Evolutionary conservation across 2,888 invertebrate species (phyloP).

Genomic region (Dexiosoma caninum): DNA sequence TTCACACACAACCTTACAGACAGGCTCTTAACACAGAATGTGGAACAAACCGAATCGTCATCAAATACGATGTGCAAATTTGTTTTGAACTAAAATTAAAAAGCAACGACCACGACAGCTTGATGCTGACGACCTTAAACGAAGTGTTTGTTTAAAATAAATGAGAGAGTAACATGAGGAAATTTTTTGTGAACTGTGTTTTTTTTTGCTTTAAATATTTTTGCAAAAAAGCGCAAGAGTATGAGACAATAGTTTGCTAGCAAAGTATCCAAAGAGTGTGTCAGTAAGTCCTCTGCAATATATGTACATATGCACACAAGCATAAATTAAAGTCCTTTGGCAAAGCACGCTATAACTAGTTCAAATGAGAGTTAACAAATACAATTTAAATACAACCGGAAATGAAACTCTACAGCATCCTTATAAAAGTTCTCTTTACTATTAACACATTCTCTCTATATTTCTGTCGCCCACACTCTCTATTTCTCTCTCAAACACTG

Average conservation of each 20-base stretch:
- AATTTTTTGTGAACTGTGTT: slow-evolving; percentile 18
- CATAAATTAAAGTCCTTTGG: not conserved
- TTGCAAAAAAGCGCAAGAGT: slow-evolving; percentile 56
- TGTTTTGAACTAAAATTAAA: slow-evolving; percentile 32
- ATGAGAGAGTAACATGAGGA: slow-evolving; percentile 34
- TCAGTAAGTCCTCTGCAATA: slow-evolving; percentile 51
- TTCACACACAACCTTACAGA: slow-evolving; percentile 2
- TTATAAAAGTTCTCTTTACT: not conserved
- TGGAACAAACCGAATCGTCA: slow-evolving; percentile 56
- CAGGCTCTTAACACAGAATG: slow-evolving; percentile 21
- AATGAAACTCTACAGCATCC: slow-evolving; percentile 58
- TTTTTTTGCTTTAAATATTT: not conserved
- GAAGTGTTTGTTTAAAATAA: slow-evolving; percentile 40
- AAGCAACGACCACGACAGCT: slow-evolving; percentile 1
- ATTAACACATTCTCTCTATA: not conserved
- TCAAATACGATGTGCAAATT: slow-evolving; percentile 57
- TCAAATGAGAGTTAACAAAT: slow-evolving; percentile 28
- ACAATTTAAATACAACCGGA: slow-evolving; percentile 5
- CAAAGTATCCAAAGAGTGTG: slow-evolving; percentile 52
- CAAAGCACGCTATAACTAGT: slow-evolving; percentile 28
- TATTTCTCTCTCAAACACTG: not conserved
- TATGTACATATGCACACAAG: slow-evolving; percentile 6
- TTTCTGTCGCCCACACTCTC: too few species aligned
- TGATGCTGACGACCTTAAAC: slow-evolving; percentile 37
- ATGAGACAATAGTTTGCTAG: slow-evolving; percentile 41